Evolutionary conservation across 2,797 vertebrate species (phyloP).

Genomic region (Smutsia temminckii): DNA sequence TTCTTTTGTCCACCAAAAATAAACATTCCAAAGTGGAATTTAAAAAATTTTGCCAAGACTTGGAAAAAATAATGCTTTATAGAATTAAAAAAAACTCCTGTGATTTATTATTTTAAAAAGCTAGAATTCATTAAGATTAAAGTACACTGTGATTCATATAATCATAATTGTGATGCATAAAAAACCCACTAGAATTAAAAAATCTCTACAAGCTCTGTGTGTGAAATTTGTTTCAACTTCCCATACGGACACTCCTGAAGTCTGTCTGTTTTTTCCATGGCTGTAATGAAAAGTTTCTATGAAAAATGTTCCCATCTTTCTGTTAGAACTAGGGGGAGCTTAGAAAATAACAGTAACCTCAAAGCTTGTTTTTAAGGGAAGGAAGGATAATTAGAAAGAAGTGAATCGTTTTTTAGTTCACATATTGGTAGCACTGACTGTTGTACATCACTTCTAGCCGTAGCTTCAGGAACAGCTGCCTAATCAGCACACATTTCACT

Average conservation of each 20-base stretch:
- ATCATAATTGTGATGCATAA: neutral
- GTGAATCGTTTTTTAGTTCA: neutral
- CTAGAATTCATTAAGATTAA: neutral
- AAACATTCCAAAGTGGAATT: neutral
- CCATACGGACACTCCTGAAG: neutral
- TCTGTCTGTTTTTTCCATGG: neutral
- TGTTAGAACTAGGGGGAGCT: neutral
- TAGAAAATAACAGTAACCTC: neutral
- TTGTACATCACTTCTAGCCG: neutral
- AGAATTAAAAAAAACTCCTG: neutral
- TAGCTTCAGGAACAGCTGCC: neutral
- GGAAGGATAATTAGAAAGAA: neutral
- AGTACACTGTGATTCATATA: neutral
- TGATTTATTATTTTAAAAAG: slow-evolving; percentile 30
- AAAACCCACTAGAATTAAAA: neutral
- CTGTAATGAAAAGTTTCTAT: neutral
- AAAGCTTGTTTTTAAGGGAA: neutral
- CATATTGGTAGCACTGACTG: neutral
- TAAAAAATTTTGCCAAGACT: neutral
- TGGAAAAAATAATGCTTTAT: neutral
- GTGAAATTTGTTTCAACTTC: neutral
- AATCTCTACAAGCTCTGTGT: neutral
- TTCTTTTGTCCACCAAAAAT: neutral
- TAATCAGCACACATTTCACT: neutral
- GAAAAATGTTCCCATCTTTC: neutral